phyloP scores from a whole-genome alignment of 2,113 vertebrate genomes.

The Nyctereutes procyonoides region DNA sequence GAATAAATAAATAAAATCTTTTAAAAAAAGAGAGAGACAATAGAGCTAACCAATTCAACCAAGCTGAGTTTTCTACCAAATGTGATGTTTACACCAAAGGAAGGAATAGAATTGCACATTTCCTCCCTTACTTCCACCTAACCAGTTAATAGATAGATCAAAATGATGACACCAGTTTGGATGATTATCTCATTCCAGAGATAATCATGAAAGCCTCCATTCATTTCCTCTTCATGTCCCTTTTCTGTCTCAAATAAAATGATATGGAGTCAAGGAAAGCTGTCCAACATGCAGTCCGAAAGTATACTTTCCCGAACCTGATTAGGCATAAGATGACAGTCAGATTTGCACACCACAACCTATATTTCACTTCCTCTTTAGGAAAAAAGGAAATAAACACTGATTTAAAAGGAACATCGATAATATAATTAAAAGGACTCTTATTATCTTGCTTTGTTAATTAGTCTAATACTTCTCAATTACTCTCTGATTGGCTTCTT shows the following conservation, averaged over 20 bases:
- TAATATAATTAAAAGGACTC: conserved; percentile 59
- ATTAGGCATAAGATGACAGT: background rate
- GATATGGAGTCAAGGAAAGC: background rate
- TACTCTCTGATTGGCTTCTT: conserved; percentile 12
- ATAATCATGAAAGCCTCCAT: background rate
- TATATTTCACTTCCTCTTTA: conserved; percentile 60
- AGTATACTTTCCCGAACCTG: rapidly evolving
- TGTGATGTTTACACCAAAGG: background rate
- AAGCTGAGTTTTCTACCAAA: background rate
- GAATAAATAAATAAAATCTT: no score
- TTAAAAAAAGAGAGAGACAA: no score
- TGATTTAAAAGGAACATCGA: conserved; percentile 56
- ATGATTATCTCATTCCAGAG: background rate
- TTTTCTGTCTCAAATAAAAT: background rate
- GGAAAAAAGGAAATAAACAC: background rate
- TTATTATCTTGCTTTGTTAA: conserved; percentile 59
- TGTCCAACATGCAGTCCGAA: background rate
- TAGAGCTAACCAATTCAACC: background rate
- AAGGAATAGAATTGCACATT: background rate
- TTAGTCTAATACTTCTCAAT: conserved; percentile 39
- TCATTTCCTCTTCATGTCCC: background rate
- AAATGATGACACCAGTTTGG: background rate
- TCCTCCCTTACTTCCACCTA: background rate
- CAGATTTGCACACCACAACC: background rate
- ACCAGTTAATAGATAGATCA: background rate